Conservation (phyloP, 2,888 invertebrate genomes). For the Drosophila atripex region DNA sequence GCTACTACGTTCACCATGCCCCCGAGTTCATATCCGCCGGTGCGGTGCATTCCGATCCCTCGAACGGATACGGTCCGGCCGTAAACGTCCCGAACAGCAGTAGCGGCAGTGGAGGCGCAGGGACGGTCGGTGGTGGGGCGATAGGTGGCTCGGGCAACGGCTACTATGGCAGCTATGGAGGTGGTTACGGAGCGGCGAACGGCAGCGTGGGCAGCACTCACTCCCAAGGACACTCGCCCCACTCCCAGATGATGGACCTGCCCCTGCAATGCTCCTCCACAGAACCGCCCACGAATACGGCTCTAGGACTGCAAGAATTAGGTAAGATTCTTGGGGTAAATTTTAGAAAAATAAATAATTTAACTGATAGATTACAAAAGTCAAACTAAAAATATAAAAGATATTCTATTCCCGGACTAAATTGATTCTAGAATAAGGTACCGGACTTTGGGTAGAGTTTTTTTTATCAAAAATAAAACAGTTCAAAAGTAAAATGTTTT, state of each 20-base stretch:
- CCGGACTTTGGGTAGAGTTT: too few species aligned
- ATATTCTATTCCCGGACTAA: too few species aligned
- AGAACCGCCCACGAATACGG: constrained; percentile 84
- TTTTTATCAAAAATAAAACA: too few species aligned
- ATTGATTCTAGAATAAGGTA: too few species aligned
- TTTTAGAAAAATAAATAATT: too few species aligned
- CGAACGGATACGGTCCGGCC: constrained; percentile 76
- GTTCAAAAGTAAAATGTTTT: too few species aligned
- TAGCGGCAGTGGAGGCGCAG: constrained; percentile 57
- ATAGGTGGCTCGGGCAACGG: constrained; percentile 65
- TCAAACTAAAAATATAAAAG: too few species aligned
- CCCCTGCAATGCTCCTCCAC: constrained; percentile 83
- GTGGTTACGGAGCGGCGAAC: constrained; percentile 82
- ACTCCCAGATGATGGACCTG: constrained; percentile 83
- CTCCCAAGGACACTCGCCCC: constrained; percentile 82
- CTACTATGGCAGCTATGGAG: constrained; percentile 82
- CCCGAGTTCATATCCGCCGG: constrained; percentile 80
- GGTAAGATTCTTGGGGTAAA: constrained; percentile 67
- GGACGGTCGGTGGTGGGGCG: constrained; percentile 46
- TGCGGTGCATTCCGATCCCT: constrained; percentile 73
- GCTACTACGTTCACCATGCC: constrained; percentile 79
- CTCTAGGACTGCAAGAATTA: constrained; percentile 83
- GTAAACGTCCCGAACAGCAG: constrained; percentile 74
- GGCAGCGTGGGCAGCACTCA: constrained; percentile 80
- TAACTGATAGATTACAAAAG: too few species aligned